Base-by-base conservation (phyloP, 2,888 invertebrate genomes). In the Limnephilus lunatus region DNA sequence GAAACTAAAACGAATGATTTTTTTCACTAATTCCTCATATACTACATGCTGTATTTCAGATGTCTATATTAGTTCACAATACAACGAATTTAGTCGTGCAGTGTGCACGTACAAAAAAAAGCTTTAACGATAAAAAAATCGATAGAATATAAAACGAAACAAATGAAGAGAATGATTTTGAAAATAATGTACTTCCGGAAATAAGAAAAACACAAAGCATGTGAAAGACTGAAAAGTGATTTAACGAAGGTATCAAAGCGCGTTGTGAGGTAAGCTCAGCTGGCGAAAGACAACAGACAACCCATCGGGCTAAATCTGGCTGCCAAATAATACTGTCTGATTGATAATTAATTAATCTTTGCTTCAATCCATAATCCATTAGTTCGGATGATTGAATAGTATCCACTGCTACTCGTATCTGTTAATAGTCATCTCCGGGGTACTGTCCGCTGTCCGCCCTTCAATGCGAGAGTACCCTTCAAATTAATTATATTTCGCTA, bases 401-500 rank as follows among this genome's bases (percentile, higher is more conserved):
- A 85, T 81, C 92, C 91, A 92, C 91, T 85, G 90, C 81, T 89
- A n/a, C n/a, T n/a, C n/a, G n/a, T n/a, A 91, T 86, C 89, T n/a
- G 86, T 87, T 87, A 87, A 90, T 88, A 83, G 90, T 81, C 39
- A 68, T 48, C 86, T 53, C 87, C 44, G 44, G 35, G 39, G 44
- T 35, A 35, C 35, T 35, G 35, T 35, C 35, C 32, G 15, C 81
- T 44, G 35, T 80, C 85, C 81, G 82, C 81, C 90, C 48, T 82
- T 35, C 92, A 35, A 81, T 91, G 32, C 53, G 68, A 85, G 90
- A 93, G 92, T 83, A 91, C 92, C 92, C 92, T 93, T 90, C 89
- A 90, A 92, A 92, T 93, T 93, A 93, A 93, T 93, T 93, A 93
- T 93, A 91, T 93, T 93, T 93, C 81, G 92, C 92, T 82, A 92